Percentiles rank a stretch among this genome's conserved stretches.
phyloP scores from a whole-genome alignment of 2,113 vertebrate genomes.

The Jaculus jaculus region DNA sequence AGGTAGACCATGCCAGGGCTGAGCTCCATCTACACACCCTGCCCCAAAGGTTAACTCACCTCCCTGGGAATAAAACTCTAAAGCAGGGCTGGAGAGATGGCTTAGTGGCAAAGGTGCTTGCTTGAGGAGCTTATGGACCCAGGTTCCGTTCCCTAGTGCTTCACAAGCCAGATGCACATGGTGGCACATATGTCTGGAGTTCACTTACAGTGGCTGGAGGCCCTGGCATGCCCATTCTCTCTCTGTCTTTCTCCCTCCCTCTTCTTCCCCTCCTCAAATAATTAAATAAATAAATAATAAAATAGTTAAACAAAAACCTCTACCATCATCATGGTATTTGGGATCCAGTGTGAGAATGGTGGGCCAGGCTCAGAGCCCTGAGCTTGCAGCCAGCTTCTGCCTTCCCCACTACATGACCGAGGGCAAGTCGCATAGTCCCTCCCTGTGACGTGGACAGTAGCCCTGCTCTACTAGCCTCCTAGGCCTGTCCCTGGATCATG shows the following conservation, averaged over 20 bases:
- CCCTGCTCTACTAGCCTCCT: neutral
- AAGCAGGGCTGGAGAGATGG: neutral
- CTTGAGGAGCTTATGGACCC: too few species aligned
- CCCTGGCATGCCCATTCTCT: too few species aligned
- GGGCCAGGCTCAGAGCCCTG: too few species aligned
- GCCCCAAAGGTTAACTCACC: neutral
- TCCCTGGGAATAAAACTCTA: neutral
- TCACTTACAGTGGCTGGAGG: too few species aligned
- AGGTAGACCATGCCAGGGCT: neutral
- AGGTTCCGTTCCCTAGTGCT: too few species aligned
- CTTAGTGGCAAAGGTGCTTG: too few species aligned
- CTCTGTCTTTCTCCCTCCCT: too few species aligned
- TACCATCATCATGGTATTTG: neutral
- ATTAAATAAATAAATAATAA: too few species aligned
- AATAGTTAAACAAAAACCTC: too few species aligned
- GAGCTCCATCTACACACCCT: neutral
- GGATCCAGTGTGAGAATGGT: neutral
- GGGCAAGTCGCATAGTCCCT: neutral
- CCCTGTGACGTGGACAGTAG: neutral
- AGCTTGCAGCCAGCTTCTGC: neutral
- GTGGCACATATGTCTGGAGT: too few species aligned
- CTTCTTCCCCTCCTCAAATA: too few species aligned
- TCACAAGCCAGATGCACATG: too few species aligned
- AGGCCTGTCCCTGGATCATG: neutral
- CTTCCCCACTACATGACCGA: fast-evolving